A percentile compares a stretch with the other conserved stretches of the same genome.
Evolutionary conservation across 2,888 invertebrate species (phyloP).

Genomic region (Ephialtes manifestator): DNA sequence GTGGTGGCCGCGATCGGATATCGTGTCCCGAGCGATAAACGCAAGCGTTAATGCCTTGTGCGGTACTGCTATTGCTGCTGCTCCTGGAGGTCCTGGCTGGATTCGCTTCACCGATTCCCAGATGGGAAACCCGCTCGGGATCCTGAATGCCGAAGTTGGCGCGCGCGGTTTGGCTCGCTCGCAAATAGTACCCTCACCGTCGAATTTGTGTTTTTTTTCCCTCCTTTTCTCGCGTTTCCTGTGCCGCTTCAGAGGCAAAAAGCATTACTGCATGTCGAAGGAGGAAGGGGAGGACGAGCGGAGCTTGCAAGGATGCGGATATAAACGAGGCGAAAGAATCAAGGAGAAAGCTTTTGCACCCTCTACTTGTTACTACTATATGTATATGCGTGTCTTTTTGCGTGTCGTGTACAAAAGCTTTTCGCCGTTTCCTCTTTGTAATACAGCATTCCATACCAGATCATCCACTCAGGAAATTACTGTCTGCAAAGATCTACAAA

Average conservation of each 20-base stretch:
- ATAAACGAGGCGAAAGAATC: constrained; percentile 32
- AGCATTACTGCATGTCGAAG: constrained; percentile 50
- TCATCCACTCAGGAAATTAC: neutral
- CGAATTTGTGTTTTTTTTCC: constrained; percentile 15
- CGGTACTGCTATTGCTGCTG: neutral
- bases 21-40: constrained; percentile 56
- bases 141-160: constrained; percentile 14
- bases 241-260: constrained; percentile 41
- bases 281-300: constrained; percentile 47
- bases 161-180: constrained; percentile 69
- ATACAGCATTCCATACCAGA: neutral
- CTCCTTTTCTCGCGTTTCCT: constrained; percentile 27
- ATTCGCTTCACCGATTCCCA: constrained; percentile 33
- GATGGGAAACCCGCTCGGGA: constrained; percentile 31
- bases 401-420: neutral
- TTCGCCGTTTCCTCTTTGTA: neutral
- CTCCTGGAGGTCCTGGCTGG: constrained; percentile 16
- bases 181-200: constrained; percentile 46
- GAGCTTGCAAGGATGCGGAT: constrained; percentile 32
- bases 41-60: constrained; percentile 51
- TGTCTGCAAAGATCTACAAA: neutral
- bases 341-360: constrained; percentile 29
- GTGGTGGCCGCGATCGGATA: constrained; percentile 41
- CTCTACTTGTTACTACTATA: neutral
- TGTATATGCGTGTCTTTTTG: constrained; percentile 9